Conservation (phyloP, 2,888 invertebrate genomes). For the Platycheirus albimanus region DNA sequence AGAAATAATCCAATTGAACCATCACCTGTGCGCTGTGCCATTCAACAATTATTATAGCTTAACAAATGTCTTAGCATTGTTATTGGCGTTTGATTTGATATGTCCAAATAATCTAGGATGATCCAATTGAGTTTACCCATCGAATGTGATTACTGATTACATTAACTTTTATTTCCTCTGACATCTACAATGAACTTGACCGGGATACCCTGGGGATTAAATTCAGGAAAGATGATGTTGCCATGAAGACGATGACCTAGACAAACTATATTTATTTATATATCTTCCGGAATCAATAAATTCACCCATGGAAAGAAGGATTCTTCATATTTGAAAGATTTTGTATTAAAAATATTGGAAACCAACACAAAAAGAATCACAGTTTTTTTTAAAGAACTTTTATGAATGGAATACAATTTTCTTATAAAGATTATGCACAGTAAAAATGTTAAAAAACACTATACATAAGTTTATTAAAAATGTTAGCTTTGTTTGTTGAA, state of each 20-base stretch:
- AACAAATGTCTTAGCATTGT: neutral
- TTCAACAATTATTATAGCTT: slow-evolving; percentile 39
- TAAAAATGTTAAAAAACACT: too few species aligned
- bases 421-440: too few species aligned
- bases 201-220: slow-evolving; percentile 37
- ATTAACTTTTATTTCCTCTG: slow-evolving; percentile 46
- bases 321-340: slow-evolving; percentile 14
- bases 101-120: slow-evolving; percentile 63
- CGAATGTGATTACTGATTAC: slow-evolving; percentile 67
- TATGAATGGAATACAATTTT: neutral
- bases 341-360: slow-evolving; percentile 45
- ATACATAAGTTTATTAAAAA: too few species aligned
- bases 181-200: slow-evolving; percentile 67
- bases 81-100: slow-evolving; percentile 55
- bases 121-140: slow-evolving; percentile 62
- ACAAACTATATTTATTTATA: neutral
- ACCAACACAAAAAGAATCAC: slow-evolving; percentile 60
- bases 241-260: slow-evolving; percentile 47
- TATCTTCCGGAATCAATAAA: slow-evolving; percentile 47
- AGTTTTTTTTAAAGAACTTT: slow-evolving; percentile 53
- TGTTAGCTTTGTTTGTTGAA: too few species aligned
- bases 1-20: slow-evolving; percentile 44
- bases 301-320: slow-evolving; percentile 14
- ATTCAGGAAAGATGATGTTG: neutral
- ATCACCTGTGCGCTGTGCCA: slow-evolving; percentile 64